Evolutionary conservation across 2,797 vertebrate species (phyloP).

Genomic region (Sebastes kiyomatsui): DNA sequence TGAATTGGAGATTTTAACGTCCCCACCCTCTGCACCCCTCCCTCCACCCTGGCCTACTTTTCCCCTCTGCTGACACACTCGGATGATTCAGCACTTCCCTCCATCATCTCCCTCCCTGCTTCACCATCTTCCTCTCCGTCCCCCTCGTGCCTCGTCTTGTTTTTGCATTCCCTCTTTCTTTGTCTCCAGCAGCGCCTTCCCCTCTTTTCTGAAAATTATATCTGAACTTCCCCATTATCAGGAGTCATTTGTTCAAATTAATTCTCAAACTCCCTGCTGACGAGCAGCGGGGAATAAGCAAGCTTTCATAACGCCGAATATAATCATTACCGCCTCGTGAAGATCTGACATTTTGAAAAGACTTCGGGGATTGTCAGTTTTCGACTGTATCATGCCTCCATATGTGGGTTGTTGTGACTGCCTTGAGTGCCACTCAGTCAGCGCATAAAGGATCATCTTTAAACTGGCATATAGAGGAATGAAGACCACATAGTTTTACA

Average conservation of each 20-base stretch:
- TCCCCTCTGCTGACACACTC: conserved; percentile 51
- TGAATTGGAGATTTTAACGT: conserved; percentile 54
- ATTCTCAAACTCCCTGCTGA: conserved; percentile 20
- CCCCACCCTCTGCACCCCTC: conserved; percentile 30
- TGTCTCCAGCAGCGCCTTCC: conserved; percentile 24
- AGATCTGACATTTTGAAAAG: conserved; percentile 26
- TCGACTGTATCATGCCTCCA: neutral
- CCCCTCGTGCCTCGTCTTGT: conserved; percentile 5
- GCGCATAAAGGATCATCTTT: neutral
- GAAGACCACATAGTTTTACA: neutral
- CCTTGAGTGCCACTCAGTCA: neutral
- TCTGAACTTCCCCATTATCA: conserved; percentile 29
- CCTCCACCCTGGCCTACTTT: conserved; percentile 66
- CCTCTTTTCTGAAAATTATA: conserved; percentile 21
- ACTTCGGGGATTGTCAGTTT: conserved; percentile 1
- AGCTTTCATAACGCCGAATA: conserved; percentile 31
- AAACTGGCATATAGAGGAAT: neutral
- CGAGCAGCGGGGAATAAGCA: conserved; percentile 34
- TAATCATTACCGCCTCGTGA: conserved; percentile 11
- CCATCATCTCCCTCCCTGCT: conserved; percentile 11
- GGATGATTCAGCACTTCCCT: conserved; percentile 67
- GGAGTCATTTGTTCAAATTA: conserved; percentile 47
- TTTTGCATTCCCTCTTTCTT: conserved; percentile 12
- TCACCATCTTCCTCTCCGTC: neutral
- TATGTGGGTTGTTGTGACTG: neutral